Base-by-base conservation (phyloP, 2,113 vertebrate species). In the Tinamus guttatus region DNA sequence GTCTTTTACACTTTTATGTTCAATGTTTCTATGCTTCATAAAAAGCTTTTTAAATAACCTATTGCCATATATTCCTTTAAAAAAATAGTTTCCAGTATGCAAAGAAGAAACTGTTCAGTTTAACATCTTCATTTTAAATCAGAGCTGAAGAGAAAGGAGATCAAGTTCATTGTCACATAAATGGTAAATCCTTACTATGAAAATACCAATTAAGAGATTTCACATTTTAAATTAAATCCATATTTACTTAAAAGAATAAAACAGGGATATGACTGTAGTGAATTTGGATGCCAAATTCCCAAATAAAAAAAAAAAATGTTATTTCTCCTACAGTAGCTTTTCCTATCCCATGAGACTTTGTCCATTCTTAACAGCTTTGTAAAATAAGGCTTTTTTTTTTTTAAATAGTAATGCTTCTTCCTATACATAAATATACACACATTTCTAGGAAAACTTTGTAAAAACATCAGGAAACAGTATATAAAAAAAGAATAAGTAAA, bases 171-270 rank as follows among this genome's bases (percentile, higher is more conserved):
- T 47, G 27, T 36, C 47, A 68, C 59, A 78, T 67, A 64, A 92
- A 73, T 27, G 67, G 40, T 20, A 76, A 77, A 18, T 49, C 71
- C 59, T 77, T 54, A 47, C 64, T 70, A 47, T 69, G 38, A 82
- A 93, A 90, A 90, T 73, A 83, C 18, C 24, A 92, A 85, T 54
- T 89, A 93, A 43, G 8, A 49, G 58, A 79, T 67, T 85, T 71
- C n/a, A 59, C 9, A 27, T 52, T 34, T 58, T 70, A 7, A 21
- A 78, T 32, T 41, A 89, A 76, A 68, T 51, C 58, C 18, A 38
- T 28, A 45, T 75, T n/a, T 34, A 54, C 43, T 68, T 36, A 64
- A 85, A 60, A 5, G 3, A 25, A 11, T 58, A 65, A 32, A 85
- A 81, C 7, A 67, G 34, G 21, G 58, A 81, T 71, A 52, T 62